Evolutionary conservation across 1,140 invertebrate genomes (phyloP), one percentile per base, ranked within the genome.

Genomic region (Rhopalosiphum maidis): DNA sequence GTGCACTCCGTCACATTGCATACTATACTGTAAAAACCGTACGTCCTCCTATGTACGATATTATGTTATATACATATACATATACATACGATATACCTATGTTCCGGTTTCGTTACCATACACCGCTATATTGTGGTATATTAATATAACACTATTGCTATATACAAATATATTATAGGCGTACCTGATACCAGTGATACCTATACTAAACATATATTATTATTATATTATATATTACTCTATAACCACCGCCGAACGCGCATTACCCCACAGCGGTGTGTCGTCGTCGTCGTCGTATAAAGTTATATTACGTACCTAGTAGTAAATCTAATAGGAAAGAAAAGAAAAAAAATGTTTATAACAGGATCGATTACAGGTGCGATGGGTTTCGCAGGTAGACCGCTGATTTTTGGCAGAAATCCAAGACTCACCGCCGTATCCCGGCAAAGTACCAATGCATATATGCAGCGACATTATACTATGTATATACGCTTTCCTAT

Each of bases 341-440:
- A 89, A 43, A 85, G 22, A 41, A 41, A 85, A 86, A 86, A 86
- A 89, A 54, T 37, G 35, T 89, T 89, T 89, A 89, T 89, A 89
- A 89, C 88, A 89, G 88, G 88, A 89, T 89, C 88, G 88, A 89
- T 89, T 89, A 89, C 88, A 25, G 83, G n/a, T 37, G 48, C 88
- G 88, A 89, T 89, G 51, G 88, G 51, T 55, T 55, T 89, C 51
- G 51, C 22, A 41, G 35, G 51, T 55, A 89, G 51, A 89, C 88
- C 88, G 88, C 88, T 89, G 88, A 89, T 89, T 89, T 89, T 89
- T 89, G 88, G 88, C 51, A 37, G 88, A 55, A 89, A 55, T 89
- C 88, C 88, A 89, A 89, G 22, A 41, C 51, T 51, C n/a, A 15
- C 51, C 85, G 37, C 37, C 37, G 83, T 85, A 25, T 85, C 87